phyloP scores from a whole-genome alignment of 64 coral and sea anemone species.

The Porites australiensis region DNA sequence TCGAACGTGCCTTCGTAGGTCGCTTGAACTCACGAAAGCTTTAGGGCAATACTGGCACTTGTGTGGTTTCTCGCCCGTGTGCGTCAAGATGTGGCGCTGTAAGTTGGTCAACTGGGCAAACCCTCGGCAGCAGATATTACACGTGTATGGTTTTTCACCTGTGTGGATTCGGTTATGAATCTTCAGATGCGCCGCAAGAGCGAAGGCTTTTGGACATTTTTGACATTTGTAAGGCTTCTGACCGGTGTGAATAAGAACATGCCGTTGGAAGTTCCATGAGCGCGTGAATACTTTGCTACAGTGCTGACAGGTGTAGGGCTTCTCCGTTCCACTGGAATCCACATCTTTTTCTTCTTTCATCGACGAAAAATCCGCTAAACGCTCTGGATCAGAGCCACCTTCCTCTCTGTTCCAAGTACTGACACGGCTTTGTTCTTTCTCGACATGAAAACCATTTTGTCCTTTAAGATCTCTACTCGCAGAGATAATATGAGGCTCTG shows the following conservation, averaged over 20 bases:
- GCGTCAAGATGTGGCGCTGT: conserved; percentile 95
- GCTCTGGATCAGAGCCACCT: background rate
- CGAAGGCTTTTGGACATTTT: conserved; percentile 97
- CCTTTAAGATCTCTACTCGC: conserved; percentile 20
- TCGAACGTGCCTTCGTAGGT: conserved; percentile 93
- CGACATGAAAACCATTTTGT: conserved; percentile 43
- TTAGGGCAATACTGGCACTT: conserved; percentile 99
- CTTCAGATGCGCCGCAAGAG: conserved; percentile 95
- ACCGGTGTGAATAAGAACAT: conserved; percentile 96
- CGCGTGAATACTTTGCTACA: conserved; percentile 99
- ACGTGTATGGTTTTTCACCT: conserved; percentile 97
- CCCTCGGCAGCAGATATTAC: conserved; percentile 94
- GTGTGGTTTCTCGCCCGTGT: conserved; percentile 98
- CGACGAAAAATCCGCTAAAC: conserved; percentile 56
- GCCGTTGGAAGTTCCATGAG: conserved; percentile 98
- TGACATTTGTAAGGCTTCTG: conserved; percentile 99
- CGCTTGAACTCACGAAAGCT: conserved; percentile 99
- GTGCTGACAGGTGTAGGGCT: conserved; percentile 93
- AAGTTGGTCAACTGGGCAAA: conserved; percentile 98
- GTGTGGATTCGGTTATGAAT: conserved; percentile 99
- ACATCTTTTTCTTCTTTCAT: conserved; percentile 89
- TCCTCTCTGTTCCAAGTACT: conserved; percentile 43
- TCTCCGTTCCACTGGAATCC: conserved; percentile 62
- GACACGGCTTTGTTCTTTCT: background rate
- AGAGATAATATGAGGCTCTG: conserved; percentile 19